Base-by-base conservation (phyloP, 2,113 vertebrate species). In the Cinclus cinclus region DNA sequence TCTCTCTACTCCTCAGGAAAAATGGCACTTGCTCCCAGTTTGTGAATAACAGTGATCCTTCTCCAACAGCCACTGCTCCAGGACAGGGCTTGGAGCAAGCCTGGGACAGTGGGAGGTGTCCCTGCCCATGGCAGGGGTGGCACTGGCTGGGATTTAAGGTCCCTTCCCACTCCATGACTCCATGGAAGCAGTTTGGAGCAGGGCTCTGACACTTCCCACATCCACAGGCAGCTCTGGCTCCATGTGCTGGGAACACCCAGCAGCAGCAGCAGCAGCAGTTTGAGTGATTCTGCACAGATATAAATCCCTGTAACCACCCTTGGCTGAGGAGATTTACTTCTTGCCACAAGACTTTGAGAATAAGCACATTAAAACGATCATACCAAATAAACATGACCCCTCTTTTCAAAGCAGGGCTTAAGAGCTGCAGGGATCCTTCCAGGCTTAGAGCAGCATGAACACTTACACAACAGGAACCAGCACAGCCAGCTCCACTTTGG, bases 311-410 rank as follows among this genome's bases (percentile, higher is more conserved):
- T 80, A 85, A 86, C 76, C 76, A 62, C 2, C 42, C 77, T 39
- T 30, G 53, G 53, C 95, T 94, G 83, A 94, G 69, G 47, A 93
- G 91, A 96, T 94, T 93, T 89, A 53, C 89, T 93, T 67, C 92
- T 94, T 82, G 65, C 82, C 91, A 96, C 76, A 50, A 92, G 79
- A 92, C 85, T 94, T 95, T n/a, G 58, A 77, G 85, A 88, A 91
- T 86, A 96, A 96, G 94, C 92, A 93, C 27, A 93, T 94, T 97
- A 94, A 94, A 95, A 83, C 3, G 22, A 96, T 94, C 95, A 47
- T 3, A 47, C 11, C 76, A 86, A 94, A 77, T 30, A 90, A 90
- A 92, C 89, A 86, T 7, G 64, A 86, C 55, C 68, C 56, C 37
- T 68, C 64, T 24, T 67, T 92, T 84, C 73, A 68, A 52, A 20